These are phyloP conservation scores for Potamilus streckersoni DNA, from an alignment of 1,140 invertebrate genomes.

Conservation along the genomic window DNA sequence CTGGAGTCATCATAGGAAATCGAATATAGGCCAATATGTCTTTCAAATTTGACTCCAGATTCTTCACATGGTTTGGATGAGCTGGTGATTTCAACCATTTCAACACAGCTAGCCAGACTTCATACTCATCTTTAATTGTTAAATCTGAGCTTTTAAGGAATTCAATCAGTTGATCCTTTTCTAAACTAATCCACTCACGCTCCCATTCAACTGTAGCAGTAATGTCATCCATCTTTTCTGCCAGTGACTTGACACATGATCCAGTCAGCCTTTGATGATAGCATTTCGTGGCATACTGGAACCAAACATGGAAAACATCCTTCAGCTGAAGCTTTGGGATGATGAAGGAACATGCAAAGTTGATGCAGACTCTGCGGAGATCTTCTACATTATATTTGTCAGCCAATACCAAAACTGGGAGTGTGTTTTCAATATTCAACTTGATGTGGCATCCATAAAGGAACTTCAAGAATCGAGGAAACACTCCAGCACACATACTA, in stretches of 20 bases:
- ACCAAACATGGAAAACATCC: conserved; percentile 69
- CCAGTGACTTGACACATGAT: conserved; percentile 63
- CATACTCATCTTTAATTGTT: conserved; percentile 61
- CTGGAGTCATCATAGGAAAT: conserved; percentile 69
- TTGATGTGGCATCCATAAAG: conserved; percentile 68
- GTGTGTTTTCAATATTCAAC: conserved; percentile 65
- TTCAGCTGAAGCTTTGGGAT: conserved; percentile 67
- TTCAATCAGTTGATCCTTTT: conserved; percentile 68
- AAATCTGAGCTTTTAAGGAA: conserved; percentile 67
- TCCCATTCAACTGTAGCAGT: conserved; percentile 65
- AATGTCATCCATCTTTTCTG: conserved; percentile 66
- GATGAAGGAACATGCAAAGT: conserved; percentile 67
- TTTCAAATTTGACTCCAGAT: conserved; percentile 54
- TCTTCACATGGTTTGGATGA: conserved; percentile 53
- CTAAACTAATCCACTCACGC: conserved; percentile 66
- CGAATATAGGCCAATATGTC: conserved; percentile 56
- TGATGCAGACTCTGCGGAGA: conserved; percentile 67
- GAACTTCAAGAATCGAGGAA: conserved; percentile 67
- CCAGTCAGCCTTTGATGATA: conserved; percentile 61
- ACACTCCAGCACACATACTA: conserved; percentile 61
- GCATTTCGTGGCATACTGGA: conserved; percentile 69
- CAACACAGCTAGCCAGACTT: conserved; percentile 57
- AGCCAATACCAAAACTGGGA: conserved; percentile 67
- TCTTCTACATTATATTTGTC: conserved; percentile 69
- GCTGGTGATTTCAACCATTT: conserved; percentile 58